Conservation (phyloP, 1,140 invertebrate species). For the Saccostrea glomerata region DNA sequence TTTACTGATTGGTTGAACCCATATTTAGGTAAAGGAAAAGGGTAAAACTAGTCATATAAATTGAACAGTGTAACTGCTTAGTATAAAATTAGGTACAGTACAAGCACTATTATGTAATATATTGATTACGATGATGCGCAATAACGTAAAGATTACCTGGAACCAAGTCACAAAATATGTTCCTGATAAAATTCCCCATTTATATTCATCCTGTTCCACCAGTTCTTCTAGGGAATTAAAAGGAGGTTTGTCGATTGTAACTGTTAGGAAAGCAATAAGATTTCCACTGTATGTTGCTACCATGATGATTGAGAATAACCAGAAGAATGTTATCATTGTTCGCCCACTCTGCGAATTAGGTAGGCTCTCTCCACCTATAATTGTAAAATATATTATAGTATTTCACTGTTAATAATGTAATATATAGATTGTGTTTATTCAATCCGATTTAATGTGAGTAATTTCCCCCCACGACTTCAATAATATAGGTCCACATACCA, state of each 20-base stretch:
- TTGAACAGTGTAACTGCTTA: too few relatives aligned
- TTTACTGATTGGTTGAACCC: too few relatives aligned
- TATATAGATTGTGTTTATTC: too few relatives aligned
- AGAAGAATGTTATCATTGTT: conserved; percentile 64
- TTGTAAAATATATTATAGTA: conserved; percentile 47
- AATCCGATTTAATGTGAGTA: too few relatives aligned
- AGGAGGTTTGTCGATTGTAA: conserved; percentile 60
- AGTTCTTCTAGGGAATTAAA: conserved; percentile 66
- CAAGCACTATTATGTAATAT: too few relatives aligned
- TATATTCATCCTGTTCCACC: conserved; percentile 54
- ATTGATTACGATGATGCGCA: too few relatives aligned
- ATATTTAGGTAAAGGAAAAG: too few relatives aligned
- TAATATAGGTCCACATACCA: too few relatives aligned
- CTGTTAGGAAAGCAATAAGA: conserved; percentile 67
- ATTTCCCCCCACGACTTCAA: too few relatives aligned
- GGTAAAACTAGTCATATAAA: too few relatives aligned
- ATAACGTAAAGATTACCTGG: not conserved
- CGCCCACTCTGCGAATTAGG: conserved; percentile 61
- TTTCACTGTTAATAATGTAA: too few relatives aligned
- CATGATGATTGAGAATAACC: conserved; percentile 65
- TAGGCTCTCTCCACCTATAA: conserved; percentile 41
- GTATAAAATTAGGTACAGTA: too few relatives aligned
- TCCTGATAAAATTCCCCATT: conserved; percentile 60
- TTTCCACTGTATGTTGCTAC: conserved; percentile 68
- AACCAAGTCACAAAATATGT: conserved; percentile 47